Evolutionary conservation across 2,113 vertebrate genomes (phyloP).

Genomic region (Periophthalmus modestus): DNA sequence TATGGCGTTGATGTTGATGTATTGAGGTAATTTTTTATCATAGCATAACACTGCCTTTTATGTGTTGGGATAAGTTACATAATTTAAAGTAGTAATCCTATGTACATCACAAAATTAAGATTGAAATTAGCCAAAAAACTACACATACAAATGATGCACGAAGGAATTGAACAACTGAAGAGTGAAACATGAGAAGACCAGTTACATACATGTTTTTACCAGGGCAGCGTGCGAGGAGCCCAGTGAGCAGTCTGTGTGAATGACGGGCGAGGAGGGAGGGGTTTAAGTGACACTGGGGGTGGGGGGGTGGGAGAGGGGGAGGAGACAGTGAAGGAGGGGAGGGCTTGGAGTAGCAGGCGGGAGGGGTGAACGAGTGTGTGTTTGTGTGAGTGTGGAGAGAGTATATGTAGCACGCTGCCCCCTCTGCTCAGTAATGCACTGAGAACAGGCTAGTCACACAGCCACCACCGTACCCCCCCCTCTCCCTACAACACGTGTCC

Average conservation of each 20-base stretch:
- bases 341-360: constrained; percentile 55
- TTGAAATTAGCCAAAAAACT: too few species aligned
- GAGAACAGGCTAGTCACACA: constrained; percentile 47
- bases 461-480: not conserved
- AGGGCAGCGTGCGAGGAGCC: not conserved
- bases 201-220: not conserved
- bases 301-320: constrained; percentile 17
- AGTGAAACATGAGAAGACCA: not conserved
- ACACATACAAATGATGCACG: too few species aligned
- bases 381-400: constrained; percentile 22
- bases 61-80: too few species aligned
- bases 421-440: constrained; percentile 64
- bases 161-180: not conserved
- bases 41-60: too few species aligned
- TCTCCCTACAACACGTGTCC: constrained; percentile 37
- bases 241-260: not conserved
- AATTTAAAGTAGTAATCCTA: too few species aligned
- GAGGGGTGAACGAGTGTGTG: not conserved
- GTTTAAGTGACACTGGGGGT: constrained; percentile 38
- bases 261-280: constrained; percentile 16
- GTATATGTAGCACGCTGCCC: constrained; percentile 66
- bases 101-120: too few species aligned
- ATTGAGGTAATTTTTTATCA: too few species aligned
- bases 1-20: too few species aligned
- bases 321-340: constrained; percentile 50